Evolutionary conservation across 1,140 invertebrate species (phyloP), one percentile per base, ranked within the genome.

Genomic region (Nasonia vitripennis): DNA sequence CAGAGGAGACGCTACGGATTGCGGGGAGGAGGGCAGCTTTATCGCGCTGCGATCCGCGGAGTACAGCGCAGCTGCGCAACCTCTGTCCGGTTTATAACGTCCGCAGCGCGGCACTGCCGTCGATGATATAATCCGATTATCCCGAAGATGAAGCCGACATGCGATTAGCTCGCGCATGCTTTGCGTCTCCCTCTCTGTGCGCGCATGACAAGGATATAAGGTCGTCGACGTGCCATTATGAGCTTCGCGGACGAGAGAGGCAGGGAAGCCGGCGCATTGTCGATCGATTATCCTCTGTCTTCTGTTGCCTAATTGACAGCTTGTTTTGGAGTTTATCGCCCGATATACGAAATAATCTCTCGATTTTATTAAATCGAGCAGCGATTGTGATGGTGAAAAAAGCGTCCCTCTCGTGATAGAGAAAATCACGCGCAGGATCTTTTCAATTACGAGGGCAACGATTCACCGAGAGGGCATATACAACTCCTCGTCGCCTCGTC

Each of bases 91-190:
- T 34, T n/a, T 77, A 34, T 34, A 77, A 45, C 41, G 74, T 41
- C 55, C 34, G 17, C 14, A 11, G 11, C 74, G 11, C 74, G 27
- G 3, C 31, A 14, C 23, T 6, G 27, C 31, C 27, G 34, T 2
- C 17, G 34, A 45, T n/a, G 74, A 41, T 48, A 78, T 78, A 78
- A 78, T 78, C 77, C 77, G 77, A 78, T 78, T 78, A 78, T n/a
- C n/a, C 45, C 2, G 51, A 62, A 78, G 77, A 78, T 78, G 41
- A 78, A 51, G 55, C 55, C 55, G 55, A 17, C 37, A 17, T 41
- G 27, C 37, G 73, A 74, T 74, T 74, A 74, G 73, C 45, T n/a
- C n/a, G 4, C n/a, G 4, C 55, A 45, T 1, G 55, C 55, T 62
- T 20, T 14, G 55, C 55, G 2, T 45, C 3, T 62, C 34, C 3